Evolutionary conservation across 2,113 vertebrate genomes (phyloP).

Genomic region (Pteropus alecto): DNA sequence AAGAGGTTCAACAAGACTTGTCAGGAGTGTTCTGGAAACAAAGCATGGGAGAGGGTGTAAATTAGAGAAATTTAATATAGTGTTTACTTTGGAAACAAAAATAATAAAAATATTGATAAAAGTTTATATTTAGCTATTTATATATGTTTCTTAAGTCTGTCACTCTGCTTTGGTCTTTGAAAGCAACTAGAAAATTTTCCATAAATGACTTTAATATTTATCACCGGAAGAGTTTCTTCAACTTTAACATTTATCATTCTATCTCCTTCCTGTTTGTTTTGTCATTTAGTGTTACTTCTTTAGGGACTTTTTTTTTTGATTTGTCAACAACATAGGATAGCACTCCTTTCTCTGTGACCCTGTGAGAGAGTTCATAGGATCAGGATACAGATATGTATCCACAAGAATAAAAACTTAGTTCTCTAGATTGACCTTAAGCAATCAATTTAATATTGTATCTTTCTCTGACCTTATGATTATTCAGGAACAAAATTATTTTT

Average conservation of each 20-base stretch:
- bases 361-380: conserved; percentile 34
- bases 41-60: not conserved
- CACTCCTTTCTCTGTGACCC: not conserved
- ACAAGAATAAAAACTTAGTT: not conserved
- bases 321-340: conserved; percentile 12
- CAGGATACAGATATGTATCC: not conserved
- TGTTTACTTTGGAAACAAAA: conserved; percentile 1
- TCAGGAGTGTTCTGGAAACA: conserved; percentile 16
- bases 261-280: conserved; percentile 63
- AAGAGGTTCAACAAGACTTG: not conserved
- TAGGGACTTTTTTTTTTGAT: not conserved
- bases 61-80: not conserved
- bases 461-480: not conserved
- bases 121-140: not conserved
- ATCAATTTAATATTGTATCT: not conserved
- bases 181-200: conserved; percentile 13
- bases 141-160: not conserved
- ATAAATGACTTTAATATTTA: not conserved
- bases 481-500: conserved; percentile 41
- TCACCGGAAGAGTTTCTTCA: not conserved
- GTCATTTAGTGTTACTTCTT: not conserved
- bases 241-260: conserved; percentile 10
- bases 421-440: not conserved
- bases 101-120: not conserved
- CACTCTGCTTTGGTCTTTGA: not conserved